Conservation (phyloP, 1,140 invertebrate genomes). For the Triops longicaudatus region DNA sequence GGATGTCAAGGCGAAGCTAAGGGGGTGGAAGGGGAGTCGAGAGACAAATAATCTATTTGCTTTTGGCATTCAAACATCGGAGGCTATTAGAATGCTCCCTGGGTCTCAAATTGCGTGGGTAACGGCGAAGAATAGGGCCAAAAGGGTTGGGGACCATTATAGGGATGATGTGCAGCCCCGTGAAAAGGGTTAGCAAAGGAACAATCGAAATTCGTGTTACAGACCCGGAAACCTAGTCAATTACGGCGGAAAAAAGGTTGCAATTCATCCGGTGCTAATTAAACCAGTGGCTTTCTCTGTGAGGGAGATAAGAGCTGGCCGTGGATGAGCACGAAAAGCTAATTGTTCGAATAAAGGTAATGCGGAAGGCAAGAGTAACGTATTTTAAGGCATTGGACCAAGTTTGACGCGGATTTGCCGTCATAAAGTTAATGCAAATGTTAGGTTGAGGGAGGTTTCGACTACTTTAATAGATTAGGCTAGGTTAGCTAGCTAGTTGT, state of each 20-base stretch:
- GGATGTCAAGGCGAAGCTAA: not conserved
- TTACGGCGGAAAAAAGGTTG: not conserved
- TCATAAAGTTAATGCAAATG: no score
- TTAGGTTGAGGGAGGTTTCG: no score
- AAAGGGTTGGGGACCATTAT: no score
- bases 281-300: not conserved
- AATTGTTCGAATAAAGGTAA: no score
- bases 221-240: not conserved
- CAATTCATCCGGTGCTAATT: not conserved
- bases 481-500: no score
- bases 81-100: not conserved
- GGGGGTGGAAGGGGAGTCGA: not conserved
- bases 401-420: no score
- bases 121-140: not conserved
- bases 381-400: no score
- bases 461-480: no score
- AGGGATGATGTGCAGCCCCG: no score
- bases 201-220: not conserved
- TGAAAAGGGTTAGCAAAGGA: no score
- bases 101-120: not conserved
- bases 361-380: no score
- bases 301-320: not conserved
- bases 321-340: no score
- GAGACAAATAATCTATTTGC: conserved; percentile 7
- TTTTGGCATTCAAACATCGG: not conserved